These are phyloP conservation scores for Gymnopithys bicolor DNA, from an alignment of 2,797 vertebrate genomes.

Conservation along the genomic window DNA sequence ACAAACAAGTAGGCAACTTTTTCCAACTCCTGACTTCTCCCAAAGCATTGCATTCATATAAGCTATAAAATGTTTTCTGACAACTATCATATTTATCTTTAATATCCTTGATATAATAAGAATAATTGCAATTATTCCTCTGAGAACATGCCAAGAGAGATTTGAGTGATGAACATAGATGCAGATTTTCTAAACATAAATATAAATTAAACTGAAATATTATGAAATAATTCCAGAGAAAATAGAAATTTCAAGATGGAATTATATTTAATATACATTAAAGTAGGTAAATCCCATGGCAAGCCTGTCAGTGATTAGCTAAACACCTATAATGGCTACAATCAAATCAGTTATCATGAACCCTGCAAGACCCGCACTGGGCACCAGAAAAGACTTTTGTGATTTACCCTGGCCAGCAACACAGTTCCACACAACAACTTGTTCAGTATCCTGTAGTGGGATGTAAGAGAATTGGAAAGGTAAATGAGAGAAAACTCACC, in stretches of 20 bases:
- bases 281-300: not conserved
- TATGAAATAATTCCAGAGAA: not conserved
- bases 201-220: not conserved
- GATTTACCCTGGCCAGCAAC: fast-evolving
- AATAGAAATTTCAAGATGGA: not conserved
- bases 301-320: not conserved
- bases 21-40: not conserved
- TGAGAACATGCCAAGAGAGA: not conserved
- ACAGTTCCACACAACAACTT: not conserved
- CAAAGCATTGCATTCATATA: not conserved
- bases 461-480: not conserved
- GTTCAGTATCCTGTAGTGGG: not conserved
- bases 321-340: not conserved
- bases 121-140: not conserved
- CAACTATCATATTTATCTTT: not conserved
- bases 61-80: not conserved
- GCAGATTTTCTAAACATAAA: not conserved
- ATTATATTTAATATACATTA: not conserved
- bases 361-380: fast-evolving
- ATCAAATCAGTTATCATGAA: not conserved
- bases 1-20: not conserved
- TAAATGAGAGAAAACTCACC: not conserved
- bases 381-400: not conserved
- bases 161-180: not conserved
- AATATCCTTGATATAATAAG: not conserved